Evolutionary conservation across 2,113 vertebrate species (phyloP), one percentile per base, ranked within the genome.

Genomic region (Eupsittula cactorum): DNA sequence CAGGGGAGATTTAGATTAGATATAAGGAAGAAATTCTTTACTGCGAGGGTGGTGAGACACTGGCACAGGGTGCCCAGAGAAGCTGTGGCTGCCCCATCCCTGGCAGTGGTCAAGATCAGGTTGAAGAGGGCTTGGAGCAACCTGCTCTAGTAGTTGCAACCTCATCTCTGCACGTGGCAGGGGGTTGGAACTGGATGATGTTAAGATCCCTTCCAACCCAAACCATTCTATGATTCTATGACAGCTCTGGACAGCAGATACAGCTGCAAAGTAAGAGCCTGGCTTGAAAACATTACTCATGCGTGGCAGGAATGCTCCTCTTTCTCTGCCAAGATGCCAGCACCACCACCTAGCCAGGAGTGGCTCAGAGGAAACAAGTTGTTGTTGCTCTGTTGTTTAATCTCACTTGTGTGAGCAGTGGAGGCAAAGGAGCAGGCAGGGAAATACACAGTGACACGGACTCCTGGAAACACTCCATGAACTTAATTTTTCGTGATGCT

Each of bases 251-350:
- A 94, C 12, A 89, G 64, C n/a, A 59, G 57, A 59, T 59, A 59
- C 29, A 85, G 41, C 31, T 71, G 33, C 53, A 64, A 20, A 91
- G 42, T 14, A 73, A 68, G 41, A 89, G 57, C 31, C 68, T 80
- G 35, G 52, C 86, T 91, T 92, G 55, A 80, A 93, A 97, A 94
- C 35, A 75, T 76, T 39, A 77, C 52, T 42, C 62, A 93, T 8
- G 0, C 14, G 42, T 68, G 59, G 62, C 82, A 76, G 68, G 65
- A 74, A 83, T 8, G 42, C 57, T 86, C 42, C 67, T 86, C 75
- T 29, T 27, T 25, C 73, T 80, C 87, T 90, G 95, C 74, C 93
- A 95, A 85, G 62, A 82, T 67, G 88, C 77, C 76, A 93, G 78
- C 70, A 86, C 24, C 63, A 65, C 75, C 39, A 74, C 44, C 33